Conservation (phyloP, 1,140 invertebrate genomes). For the Leptoteleia sp. region DNA sequence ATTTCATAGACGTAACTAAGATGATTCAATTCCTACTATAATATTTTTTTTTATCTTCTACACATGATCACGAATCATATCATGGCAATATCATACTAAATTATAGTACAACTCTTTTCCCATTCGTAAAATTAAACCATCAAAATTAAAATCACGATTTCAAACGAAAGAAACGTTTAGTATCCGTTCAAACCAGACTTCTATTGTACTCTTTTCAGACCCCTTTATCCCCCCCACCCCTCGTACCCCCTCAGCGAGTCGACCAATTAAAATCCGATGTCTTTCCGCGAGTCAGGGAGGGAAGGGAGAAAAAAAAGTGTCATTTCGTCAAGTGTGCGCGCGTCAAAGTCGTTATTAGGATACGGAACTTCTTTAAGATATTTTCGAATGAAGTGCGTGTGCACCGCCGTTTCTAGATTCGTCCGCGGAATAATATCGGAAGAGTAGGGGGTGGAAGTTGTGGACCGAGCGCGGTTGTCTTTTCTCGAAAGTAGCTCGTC, state of each 20-base stretch:
- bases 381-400: slow-evolving; percentile 60
- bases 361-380: slow-evolving; percentile 46
- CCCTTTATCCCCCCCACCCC: too few relatives aligned
- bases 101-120: too few relatives aligned
- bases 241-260: neutral
- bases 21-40: too few relatives aligned
- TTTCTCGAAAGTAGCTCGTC: slow-evolving; percentile 69
- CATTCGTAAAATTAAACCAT: too few relatives aligned
- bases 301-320: slow-evolving; percentile 6
- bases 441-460: slow-evolving; percentile 62
- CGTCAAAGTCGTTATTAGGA: slow-evolving; percentile 39
- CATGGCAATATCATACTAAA: too few relatives aligned
- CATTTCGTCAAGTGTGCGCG: neutral
- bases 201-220: too few relatives aligned
- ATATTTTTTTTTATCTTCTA: too few relatives aligned
- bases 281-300: neutral
- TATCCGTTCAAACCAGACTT: neutral
- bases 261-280: neutral
- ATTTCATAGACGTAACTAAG: too few relatives aligned
- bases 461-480: slow-evolving; percentile 67
- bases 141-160: too few relatives aligned
- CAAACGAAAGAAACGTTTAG: too few relatives aligned
- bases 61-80: too few relatives aligned
- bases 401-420: slow-evolving; percentile 65
- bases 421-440: slow-evolving; percentile 53